phyloP scores from a whole-genome alignment of 2,888 invertebrate genomes.

The Holacanthella duospinosa region DNA sequence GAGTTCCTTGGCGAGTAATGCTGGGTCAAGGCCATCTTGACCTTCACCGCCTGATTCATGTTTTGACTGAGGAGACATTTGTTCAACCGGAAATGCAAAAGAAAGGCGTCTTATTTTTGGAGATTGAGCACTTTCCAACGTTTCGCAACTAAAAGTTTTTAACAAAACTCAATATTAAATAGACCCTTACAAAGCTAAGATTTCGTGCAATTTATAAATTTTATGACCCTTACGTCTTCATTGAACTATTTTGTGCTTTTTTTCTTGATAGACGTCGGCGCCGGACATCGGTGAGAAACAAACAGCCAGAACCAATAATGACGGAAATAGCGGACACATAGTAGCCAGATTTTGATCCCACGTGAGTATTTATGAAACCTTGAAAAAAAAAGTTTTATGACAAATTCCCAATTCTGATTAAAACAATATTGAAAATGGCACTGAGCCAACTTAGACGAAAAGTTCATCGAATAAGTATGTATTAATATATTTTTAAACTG shows the following conservation, averaged over 20 bases:
- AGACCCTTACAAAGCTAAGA: background rate
- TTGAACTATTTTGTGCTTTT: slow-evolving; percentile 34
- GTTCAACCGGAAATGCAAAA: slow-evolving; percentile 34
- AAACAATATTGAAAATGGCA: no score
- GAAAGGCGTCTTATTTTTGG: slow-evolving; percentile 46
- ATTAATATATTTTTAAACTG: no score
- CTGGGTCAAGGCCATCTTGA: slow-evolving; percentile 29
- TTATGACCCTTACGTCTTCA: slow-evolving; percentile 38
- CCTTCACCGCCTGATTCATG: slow-evolving; percentile 8
- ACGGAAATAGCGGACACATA: slow-evolving; percentile 73
- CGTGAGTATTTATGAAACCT: slow-evolving; percentile 15
- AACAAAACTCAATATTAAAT: background rate
- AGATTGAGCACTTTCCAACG: slow-evolving; percentile 46
- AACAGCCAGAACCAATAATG: slow-evolving; percentile 60
- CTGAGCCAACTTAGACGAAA: no score
- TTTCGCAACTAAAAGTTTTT: slow-evolving; percentile 33
- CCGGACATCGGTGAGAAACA: slow-evolving; percentile 72
- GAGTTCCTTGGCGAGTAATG: slow-evolving; percentile 47
- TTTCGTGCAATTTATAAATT: background rate
- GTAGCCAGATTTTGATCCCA: slow-evolving; percentile 65
- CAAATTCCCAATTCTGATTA: slow-evolving; percentile 1
- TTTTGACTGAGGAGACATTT: slow-evolving; percentile 25
- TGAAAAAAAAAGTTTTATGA: no score
- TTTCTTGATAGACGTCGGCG: slow-evolving; percentile 46
- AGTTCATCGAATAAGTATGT: no score